phyloP scores from a whole-genome alignment of 2,797 vertebrate genomes.

The Sphenodon punctatus region DNA sequence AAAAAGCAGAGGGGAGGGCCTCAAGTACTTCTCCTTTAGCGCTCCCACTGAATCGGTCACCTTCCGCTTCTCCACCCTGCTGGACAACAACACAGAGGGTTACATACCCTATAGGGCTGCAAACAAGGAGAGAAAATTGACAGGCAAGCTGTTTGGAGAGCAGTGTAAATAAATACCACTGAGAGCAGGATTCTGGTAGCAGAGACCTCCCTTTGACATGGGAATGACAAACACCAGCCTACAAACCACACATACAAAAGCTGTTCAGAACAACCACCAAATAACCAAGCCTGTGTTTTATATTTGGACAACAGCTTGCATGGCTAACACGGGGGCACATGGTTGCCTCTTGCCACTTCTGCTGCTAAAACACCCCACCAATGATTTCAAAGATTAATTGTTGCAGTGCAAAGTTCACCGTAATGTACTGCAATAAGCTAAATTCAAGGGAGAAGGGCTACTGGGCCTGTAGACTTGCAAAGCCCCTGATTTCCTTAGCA shows the following conservation, averaged over 20 bases:
- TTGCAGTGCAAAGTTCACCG: background rate
- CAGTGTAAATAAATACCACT: fast-evolving
- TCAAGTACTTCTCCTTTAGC: constrained; percentile 96
- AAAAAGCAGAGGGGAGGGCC: constrained; percentile 92
- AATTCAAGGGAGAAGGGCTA: background rate
- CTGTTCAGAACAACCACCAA: fast-evolving
- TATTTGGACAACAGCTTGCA: background rate
- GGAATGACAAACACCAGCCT: fast-evolving
- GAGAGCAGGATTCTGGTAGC: fast-evolving
- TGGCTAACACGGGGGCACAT: no score
- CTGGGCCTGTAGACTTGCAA: background rate
- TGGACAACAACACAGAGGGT: constrained; percentile 97
- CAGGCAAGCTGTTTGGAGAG: fast-evolving
- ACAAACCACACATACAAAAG: fast-evolving
- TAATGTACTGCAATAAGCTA: background rate
- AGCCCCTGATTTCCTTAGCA: no score
- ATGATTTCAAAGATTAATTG: background rate
- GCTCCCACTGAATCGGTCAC: constrained; percentile 93
- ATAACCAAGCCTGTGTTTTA: fast-evolving
- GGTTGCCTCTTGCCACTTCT: background rate
- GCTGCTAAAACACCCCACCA: background rate
- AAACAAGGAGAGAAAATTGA: background rate
- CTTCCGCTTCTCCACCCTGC: constrained; percentile 99
- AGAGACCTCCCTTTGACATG: background rate
- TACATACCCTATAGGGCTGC: constrained; percentile 81